These are phyloP conservation scores for Larimichthys polyactis DNA, from an alignment of 2,113 vertebrate species.

Conservation along the genomic window DNA sequence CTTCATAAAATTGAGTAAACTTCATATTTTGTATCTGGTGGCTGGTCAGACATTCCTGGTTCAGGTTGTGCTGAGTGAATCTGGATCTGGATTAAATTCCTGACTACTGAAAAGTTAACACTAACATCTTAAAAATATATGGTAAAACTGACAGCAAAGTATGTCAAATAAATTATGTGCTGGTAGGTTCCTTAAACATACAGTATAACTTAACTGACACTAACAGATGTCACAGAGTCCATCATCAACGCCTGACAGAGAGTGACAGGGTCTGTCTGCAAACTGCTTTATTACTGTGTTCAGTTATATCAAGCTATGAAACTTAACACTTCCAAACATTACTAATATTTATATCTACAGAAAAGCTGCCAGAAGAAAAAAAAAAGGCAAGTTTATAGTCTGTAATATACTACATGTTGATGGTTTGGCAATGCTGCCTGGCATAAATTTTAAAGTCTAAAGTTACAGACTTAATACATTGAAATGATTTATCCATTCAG, in stretches of 20 bases:
- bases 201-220: background rate
- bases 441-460: background rate
- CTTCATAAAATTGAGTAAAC: too few species aligned
- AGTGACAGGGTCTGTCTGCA: background rate
- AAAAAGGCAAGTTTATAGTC: conserved; percentile 8
- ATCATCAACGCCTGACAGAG: background rate
- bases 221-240: background rate
- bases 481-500: conserved; percentile 5
- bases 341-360: background rate
- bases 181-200: background rate
- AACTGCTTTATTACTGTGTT: background rate
- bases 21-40: background rate
- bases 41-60: background rate
- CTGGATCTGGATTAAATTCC: background rate
- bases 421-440: background rate
- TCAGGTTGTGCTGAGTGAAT: too few species aligned
- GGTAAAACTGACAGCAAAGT: background rate
- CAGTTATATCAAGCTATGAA: conserved; percentile 1
- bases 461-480: background rate
- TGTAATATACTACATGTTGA: conserved; percentile 1
- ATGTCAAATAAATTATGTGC: background rate
- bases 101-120: background rate
- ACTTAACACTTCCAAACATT: conserved; percentile 1
- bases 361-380: conserved; percentile 17
- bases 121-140: background rate